These are phyloP conservation scores for Vireo altiloquus DNA, from an alignment of 2,113 vertebrate genomes.

Conservation along the genomic window DNA sequence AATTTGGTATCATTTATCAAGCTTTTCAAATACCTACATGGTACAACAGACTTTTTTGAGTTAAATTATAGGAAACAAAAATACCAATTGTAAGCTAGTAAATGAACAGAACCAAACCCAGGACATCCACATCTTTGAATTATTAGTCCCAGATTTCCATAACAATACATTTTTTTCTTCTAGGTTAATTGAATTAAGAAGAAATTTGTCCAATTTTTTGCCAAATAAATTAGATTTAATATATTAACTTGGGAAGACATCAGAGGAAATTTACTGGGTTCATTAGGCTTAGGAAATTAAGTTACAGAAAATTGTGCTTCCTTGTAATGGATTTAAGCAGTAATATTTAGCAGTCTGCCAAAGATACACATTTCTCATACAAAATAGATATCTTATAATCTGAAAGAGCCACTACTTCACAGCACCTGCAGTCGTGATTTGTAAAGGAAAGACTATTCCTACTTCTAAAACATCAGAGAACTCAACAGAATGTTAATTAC, in stretches of 20 bases:
- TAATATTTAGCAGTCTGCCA: slow-evolving; percentile 71
- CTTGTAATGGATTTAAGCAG: slow-evolving; percentile 74
- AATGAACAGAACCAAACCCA: slow-evolving; percentile 37
- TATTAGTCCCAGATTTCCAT: slow-evolving; percentile 68
- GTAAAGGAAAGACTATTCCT: not conserved
- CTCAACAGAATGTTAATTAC: not conserved
- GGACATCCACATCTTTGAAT: slow-evolving; percentile 40
- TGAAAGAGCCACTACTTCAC: slow-evolving; percentile 1
- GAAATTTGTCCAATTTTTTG: slow-evolving; percentile 68
- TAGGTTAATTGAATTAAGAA: slow-evolving; percentile 73
- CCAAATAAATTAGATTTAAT: slow-evolving; percentile 77
- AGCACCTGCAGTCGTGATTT: not conserved
- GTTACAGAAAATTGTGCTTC: slow-evolving; percentile 75
- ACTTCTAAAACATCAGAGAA: not conserved
- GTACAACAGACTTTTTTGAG: not conserved
- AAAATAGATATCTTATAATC: slow-evolving; percentile 53
- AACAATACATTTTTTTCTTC: slow-evolving; percentile 63
- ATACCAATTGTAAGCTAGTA: not conserved
- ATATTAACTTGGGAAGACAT: slow-evolving; percentile 78
- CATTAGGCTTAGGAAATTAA: slow-evolving; percentile 82
- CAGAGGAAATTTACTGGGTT: slow-evolving; percentile 78
- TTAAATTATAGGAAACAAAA: slow-evolving; percentile 7
- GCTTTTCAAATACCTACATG: not conserved
- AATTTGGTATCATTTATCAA: not conserved
- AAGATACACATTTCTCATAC: slow-evolving; percentile 68